A percentile compares a stretch with the other conserved stretches of the same genome.
Conservation (phyloP, 1,140 invertebrate species). For the Heliconius hewitsoni region DNA sequence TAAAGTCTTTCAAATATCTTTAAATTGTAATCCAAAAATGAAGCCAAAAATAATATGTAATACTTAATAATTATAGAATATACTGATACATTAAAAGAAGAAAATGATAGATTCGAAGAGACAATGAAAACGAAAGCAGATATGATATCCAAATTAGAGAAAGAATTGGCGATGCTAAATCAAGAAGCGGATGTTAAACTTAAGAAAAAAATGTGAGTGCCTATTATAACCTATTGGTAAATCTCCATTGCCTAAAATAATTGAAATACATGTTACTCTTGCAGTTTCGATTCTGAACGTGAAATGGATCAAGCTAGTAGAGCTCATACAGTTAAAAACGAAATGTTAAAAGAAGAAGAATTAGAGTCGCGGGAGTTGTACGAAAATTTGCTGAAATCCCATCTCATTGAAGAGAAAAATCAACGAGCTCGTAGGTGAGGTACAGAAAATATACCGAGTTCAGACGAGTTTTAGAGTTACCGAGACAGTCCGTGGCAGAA, state of each 20-base stretch:
- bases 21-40: background rate
- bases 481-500: too few relatives aligned
- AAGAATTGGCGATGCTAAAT: constrained; percentile 62
- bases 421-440: constrained; percentile 68
- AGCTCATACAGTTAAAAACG: constrained; percentile 66
- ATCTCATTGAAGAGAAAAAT: constrained; percentile 75
- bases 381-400: constrained; percentile 56
- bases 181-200: constrained; percentile 67
- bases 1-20: background rate
- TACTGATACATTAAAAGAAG: constrained; percentile 59
- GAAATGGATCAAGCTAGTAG: constrained; percentile 72
- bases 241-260: background rate
- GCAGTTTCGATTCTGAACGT: constrained; percentile 75
- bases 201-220: constrained; percentile 74
- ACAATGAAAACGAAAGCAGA: constrained; percentile 64
- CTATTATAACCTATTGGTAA: too few relatives aligned
- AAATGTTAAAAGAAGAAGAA: constrained; percentile 74
- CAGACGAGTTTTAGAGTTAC: too few relatives aligned
- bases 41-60: background rate
- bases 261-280: constrained; percentile 16
- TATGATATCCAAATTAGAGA: constrained; percentile 63
- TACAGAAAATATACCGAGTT: too few relatives aligned
- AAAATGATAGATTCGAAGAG: constrained; percentile 62
- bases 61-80: constrained; percentile 51
- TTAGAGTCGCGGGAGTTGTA: constrained; percentile 61